Evolutionary conservation across 2,797 vertebrate genomes (phyloP), one percentile per base, ranked within the genome.

Genomic region (Etheostoma perlongum): DNA sequence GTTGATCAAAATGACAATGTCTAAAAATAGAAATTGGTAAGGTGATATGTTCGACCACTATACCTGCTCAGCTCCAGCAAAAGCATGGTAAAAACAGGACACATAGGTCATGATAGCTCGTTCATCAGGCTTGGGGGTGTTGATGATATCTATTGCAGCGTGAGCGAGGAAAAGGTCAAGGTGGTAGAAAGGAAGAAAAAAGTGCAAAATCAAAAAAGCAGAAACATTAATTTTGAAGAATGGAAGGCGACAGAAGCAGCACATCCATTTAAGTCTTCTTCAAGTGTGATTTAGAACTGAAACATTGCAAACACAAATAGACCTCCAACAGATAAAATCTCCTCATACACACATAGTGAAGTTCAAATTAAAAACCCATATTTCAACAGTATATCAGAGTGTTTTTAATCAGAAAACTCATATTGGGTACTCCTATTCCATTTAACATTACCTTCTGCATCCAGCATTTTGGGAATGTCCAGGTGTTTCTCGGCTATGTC

Each of bases 1-100:
- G 44, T 62, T 44, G 33, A 65, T 82, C 15, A 49, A 47, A 66
- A 36, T 53, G 25, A 4, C 18, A 40, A 74, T 42, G 6, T 86
- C 51, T 78, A 25, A 53, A 69, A 70, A 72, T 15, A 67, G 10
- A 60, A 44, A 74, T n/a, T n/a, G 5, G 21, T 48, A 63, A 44
- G 1, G 14, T 12, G 16, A 33, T 13, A 48, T 40, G 48, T 74
- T 51, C 2, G 64, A 76, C 66, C 14, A 21, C 55, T 81, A 42
- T 97, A 99, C 98, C 98, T 99, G 98, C 93, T 99, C 98, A 59
- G 98, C 98, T 93, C 98, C 98, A 93, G 98, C 98, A 91, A 99
- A 99, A 83, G 98, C 98, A 76, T 99, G 98, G 92, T 99, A 99
- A 94, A 99, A 99, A 93, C 98, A 99, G 91, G 98, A 99, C 53